Evolutionary conservation across 2,888 invertebrate species (phyloP), one percentile per base, ranked within the genome.

Genomic region (Drosophila koepferae): DNA sequence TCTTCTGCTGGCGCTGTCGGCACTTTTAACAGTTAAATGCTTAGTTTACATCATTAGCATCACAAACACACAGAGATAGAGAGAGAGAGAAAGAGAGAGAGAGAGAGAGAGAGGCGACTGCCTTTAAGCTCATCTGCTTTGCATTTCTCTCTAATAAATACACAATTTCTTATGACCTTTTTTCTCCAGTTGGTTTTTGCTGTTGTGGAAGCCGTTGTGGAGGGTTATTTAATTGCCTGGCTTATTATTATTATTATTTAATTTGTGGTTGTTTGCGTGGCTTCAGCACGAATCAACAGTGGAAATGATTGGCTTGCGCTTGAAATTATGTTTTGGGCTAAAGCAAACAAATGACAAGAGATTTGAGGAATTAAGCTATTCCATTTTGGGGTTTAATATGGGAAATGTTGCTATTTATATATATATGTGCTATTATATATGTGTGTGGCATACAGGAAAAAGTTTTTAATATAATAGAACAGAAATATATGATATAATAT

Each of bases 21-120:
- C 80, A 67, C 69, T 72, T 72, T 86, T 81, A 86, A 86, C 86
- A 80, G 90, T 90, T 90, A 89, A 87, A 89, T 79, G 82, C 49
- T 75, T 87, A 74, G 78, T 85, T 87, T 87, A 82, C 88, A 90
- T 90, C 89, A 90, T 90, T 90, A 87, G 82, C 82, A 90, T 90
- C n/a, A 34, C 23, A 36, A 2, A 20, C 28, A 51, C 2, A 16
- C 38, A 41, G 53, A 31, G n/a, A 10, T 43, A 40, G 54, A 18
- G 4, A 16, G 36, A 8, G n/a, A 31, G 18, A 20, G 9, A 28
- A n/a, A n/a, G 36, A 51, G 31, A 36, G 12, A 7, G n/a, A 12
- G 16, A 7, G 14, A 28, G 43, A 34, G n/a, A n/a, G 53, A 40
- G 23, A 31, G 10, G 2, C 44, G 4, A 28, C 16, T 65, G 63